Conservation (phyloP, 2,888 invertebrate genomes). For the Panorpa germanica region DNA sequence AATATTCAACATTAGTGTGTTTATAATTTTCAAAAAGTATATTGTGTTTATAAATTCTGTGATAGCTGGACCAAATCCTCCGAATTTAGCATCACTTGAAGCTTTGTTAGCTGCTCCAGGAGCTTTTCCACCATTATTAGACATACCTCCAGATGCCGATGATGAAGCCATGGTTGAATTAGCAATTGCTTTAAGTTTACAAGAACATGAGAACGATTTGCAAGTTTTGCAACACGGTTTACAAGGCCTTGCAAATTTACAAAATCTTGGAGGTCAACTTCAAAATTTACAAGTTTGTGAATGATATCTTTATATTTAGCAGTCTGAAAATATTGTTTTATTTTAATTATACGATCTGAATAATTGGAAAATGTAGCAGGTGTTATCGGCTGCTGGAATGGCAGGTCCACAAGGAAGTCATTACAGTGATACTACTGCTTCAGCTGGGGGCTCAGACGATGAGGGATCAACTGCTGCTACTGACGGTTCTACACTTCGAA, state of each 20-base stretch:
- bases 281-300: constrained; percentile 28
- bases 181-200: constrained; percentile 85
- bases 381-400: constrained; percentile 10
- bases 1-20: too few species aligned
- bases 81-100: constrained; percentile 24
- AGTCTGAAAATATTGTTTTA: too few species aligned
- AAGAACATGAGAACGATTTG: constrained; percentile 51
- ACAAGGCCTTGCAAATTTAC: constrained; percentile 20
- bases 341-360: too few species aligned
- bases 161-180: constrained; percentile 95
- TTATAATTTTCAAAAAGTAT: too few species aligned
- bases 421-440: constrained; percentile 65
- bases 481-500: constrained; percentile 79
- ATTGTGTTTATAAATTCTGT: too few species aligned
- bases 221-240: constrained; percentile 29
- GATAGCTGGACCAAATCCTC: constrained; percentile 14
- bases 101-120: constrained; percentile 29
- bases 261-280: constrained; percentile 21
- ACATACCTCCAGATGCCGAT: constrained; percentile 86
- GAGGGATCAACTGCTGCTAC: constrained; percentile 92
- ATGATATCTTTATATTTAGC: too few species aligned
- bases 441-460: constrained; percentile 81
- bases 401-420: constrained; percentile 32
- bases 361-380: too few species aligned
- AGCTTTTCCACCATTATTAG: constrained; percentile 61